Percentiles rank a stretch among this genome's conserved stretches.
phyloP scores from a whole-genome alignment of 2,113 vertebrate species.

The Xerus inauris region DNA sequence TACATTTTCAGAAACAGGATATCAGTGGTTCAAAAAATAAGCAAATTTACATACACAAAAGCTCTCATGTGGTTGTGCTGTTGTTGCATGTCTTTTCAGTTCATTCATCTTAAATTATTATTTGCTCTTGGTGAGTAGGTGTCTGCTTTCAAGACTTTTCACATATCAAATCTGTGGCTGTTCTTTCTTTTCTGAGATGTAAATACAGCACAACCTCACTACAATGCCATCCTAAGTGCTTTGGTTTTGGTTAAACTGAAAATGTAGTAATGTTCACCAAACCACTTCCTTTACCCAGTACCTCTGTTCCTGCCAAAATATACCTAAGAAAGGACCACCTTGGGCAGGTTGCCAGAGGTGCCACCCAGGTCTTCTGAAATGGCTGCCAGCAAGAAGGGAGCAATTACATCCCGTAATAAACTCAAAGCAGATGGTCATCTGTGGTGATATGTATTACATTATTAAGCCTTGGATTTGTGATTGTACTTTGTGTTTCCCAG shows the following conservation, averaged over 20 bases:
- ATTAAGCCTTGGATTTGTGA: constrained; percentile 53
- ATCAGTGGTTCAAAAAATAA: constrained; percentile 68
- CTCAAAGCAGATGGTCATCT: constrained; percentile 63
- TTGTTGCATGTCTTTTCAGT: constrained; percentile 60
- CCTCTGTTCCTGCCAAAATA: constrained; percentile 32
- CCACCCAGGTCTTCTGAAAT: constrained; percentile 41
- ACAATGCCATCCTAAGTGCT: constrained; percentile 54
- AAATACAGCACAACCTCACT: constrained; percentile 26
- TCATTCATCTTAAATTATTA: constrained; percentile 58
- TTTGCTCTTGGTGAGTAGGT: constrained; percentile 66
- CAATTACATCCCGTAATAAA: neutral
- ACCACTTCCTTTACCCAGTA: constrained; percentile 58
- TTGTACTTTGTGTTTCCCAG: constrained; percentile 16
- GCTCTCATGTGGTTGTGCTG: constrained; percentile 50
- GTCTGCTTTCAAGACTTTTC: constrained; percentile 74
- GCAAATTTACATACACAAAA: constrained; percentile 63
- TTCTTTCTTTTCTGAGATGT: constrained; percentile 58
- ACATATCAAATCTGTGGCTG: constrained; percentile 30
- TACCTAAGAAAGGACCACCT: constrained; percentile 4
- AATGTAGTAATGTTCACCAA: constrained; percentile 52
- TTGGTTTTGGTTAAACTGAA: constrained; percentile 69
- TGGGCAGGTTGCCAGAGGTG: constrained; percentile 49
- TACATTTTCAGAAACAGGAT: constrained; percentile 76
- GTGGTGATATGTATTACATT: neutral
- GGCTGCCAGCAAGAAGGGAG: constrained; percentile 23